phyloP scores from a whole-genome alignment of 1,140 invertebrate species.

The Gryllus bimaculatus region DNA sequence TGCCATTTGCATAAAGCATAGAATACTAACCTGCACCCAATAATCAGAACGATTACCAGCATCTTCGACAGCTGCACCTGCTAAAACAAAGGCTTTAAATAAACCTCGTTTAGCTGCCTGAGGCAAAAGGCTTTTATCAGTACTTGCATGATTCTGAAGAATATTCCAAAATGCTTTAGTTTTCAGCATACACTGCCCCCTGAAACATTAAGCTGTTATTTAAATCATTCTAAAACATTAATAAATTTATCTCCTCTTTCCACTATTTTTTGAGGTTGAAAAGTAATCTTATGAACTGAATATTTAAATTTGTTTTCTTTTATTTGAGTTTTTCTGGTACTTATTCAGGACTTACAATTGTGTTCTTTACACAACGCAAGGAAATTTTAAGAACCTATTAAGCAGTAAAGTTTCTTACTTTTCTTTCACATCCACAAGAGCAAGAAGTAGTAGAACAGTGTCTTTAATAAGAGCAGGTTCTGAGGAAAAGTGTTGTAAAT shows the following conservation, averaged over 20 bases:
- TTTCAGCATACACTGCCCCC: conserved; percentile 32
- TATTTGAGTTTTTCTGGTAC: neutral
- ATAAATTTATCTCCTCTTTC: neutral
- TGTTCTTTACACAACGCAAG: neutral
- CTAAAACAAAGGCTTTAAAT: conserved; percentile 42
- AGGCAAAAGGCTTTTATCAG: conserved; percentile 37
- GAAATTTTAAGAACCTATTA: neutral
- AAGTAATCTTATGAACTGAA: neutral
- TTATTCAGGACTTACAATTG: neutral
- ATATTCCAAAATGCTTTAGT: conserved; percentile 37
- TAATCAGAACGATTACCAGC: conserved; percentile 34
- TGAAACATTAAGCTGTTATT: conserved; percentile 13
- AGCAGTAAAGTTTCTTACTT: conserved; percentile 38
- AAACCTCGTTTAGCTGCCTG: conserved; percentile 41
- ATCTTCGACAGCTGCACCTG: conserved; percentile 34
- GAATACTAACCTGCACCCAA: conserved; percentile 33
- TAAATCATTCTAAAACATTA: neutral
- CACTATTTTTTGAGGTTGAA: neutral
- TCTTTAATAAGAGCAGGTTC: conserved; percentile 49
- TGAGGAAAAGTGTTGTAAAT: conserved; percentile 45
- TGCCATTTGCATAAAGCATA: neutral
- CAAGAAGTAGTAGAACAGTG: conserved; percentile 45
- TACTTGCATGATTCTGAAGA: conserved; percentile 31
- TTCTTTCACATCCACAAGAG: conserved; percentile 44
- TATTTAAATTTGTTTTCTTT: neutral